A percentile compares a stretch with the other conserved stretches of the same genome.
phyloP scores from a whole-genome alignment of 2,113 vertebrate genomes.

The Lophochroa leadbeateri region DNA sequence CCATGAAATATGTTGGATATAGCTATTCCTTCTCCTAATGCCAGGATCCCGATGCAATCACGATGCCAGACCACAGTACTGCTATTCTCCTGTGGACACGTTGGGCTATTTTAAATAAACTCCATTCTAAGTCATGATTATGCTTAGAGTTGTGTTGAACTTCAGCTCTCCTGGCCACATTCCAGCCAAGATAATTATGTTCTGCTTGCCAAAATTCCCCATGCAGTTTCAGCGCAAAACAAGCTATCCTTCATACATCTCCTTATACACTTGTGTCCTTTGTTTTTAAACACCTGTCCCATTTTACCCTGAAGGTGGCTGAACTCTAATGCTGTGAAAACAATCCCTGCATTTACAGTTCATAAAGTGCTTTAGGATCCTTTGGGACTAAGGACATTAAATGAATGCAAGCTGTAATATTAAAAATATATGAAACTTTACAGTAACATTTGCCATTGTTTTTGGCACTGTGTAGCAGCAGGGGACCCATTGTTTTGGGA shows the following conservation, averaged over 20 bases:
- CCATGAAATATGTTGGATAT: background rate
- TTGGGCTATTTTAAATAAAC: background rate
- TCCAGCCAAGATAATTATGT: background rate
- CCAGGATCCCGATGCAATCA: background rate
- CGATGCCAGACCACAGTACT: background rate
- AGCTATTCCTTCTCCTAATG: background rate
- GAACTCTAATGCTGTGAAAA: background rate
- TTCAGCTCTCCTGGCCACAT: background rate
- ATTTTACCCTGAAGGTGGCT: background rate
- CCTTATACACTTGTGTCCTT: background rate
- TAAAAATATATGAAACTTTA: constrained; percentile 27
- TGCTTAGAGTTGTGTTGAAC: background rate
- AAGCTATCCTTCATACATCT: background rate
- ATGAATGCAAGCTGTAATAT: background rate
- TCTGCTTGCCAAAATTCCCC: background rate
- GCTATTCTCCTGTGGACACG: background rate
- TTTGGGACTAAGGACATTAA: background rate
- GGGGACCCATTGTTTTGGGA: background rate
- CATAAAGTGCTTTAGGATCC: background rate
- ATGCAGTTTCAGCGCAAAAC: background rate
- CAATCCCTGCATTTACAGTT: background rate
- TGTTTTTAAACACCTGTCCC: background rate
- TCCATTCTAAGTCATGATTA: background rate
- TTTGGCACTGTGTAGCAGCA: background rate
- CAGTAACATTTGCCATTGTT: background rate